Evolutionary conservation across 1,140 invertebrate genomes (phyloP).

Genomic region (Asobara japonica): DNA sequence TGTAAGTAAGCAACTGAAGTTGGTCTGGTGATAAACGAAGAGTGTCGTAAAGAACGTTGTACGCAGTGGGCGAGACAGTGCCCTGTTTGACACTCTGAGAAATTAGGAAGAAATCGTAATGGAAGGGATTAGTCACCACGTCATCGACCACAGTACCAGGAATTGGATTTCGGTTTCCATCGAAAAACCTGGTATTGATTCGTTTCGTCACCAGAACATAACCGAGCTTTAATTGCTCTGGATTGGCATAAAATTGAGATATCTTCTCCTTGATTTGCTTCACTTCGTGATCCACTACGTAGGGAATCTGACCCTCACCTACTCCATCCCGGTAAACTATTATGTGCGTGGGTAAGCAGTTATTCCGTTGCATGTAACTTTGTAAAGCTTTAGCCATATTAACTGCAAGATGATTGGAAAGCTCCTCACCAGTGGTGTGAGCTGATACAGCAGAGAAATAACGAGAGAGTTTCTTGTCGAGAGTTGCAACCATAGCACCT

Average conservation of each 20-base stretch:
- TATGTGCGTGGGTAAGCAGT: slow-evolving; percentile 69
- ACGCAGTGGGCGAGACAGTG: slow-evolving; percentile 84
- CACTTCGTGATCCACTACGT: slow-evolving; percentile 74
- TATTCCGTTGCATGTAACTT: slow-evolving; percentile 67
- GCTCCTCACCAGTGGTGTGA: slow-evolving; percentile 78
- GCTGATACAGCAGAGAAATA: slow-evolving; percentile 78
- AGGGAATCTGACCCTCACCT: slow-evolving; percentile 83
- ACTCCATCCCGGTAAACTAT: slow-evolving; percentile 84
- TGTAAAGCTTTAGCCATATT: slow-evolving; percentile 72
- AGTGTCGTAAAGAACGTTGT: slow-evolving; percentile 79
- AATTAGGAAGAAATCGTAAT: slow-evolving; percentile 85
- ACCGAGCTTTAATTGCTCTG: slow-evolving; percentile 68
- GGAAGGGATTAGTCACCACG: slow-evolving; percentile 81
- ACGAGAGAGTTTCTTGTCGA: slow-evolving; percentile 72
- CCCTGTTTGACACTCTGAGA: slow-evolving; percentile 81
- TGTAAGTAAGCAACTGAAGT: slow-evolving; percentile 81
- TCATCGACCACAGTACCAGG: slow-evolving; percentile 92
- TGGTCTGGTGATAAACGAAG: slow-evolving; percentile 72
- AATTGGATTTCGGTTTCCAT: slow-evolving; percentile 74
- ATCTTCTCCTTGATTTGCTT: slow-evolving; percentile 67
- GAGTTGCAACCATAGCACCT: slow-evolving; percentile 81
- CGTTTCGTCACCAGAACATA: slow-evolving; percentile 80
- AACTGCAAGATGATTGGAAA: slow-evolving; percentile 72
- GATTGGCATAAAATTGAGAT: slow-evolving; percentile 64
- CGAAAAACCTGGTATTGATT: slow-evolving; percentile 77